A percentile compares a stretch with the other conserved stretches of the same genome.
These are phyloP conservation scores for Orchesella cincta DNA, from an alignment of 1,140 invertebrate genomes.

Conservation along the genomic window DNA sequence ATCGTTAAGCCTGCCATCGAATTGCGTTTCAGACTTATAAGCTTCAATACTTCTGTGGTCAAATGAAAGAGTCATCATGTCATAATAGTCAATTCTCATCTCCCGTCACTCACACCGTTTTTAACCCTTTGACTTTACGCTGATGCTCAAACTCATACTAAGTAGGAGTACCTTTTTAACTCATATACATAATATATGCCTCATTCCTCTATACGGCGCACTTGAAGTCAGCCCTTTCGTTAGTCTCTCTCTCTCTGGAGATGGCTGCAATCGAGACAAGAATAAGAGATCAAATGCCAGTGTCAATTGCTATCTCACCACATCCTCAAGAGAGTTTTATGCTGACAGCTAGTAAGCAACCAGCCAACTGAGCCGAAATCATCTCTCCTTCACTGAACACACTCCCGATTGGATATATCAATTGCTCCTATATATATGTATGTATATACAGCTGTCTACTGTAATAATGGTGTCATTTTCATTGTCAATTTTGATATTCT, in stretches of 20 bases:
- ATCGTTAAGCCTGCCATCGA: too few species aligned
- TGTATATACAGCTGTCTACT: too few species aligned
- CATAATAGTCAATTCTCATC: background rate
- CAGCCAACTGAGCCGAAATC: background rate
- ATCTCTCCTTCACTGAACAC: too few species aligned
- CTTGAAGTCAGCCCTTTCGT: too few species aligned
- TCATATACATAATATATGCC: too few species aligned
- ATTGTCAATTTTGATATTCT: too few species aligned
- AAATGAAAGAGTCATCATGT: background rate
- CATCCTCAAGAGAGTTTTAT: background rate
- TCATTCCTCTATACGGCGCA: too few species aligned
- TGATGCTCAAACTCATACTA: background rate
- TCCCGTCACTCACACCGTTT: background rate
- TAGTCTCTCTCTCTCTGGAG: background rate
- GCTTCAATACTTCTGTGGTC: slow-evolving; percentile 4
- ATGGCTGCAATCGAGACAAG: background rate
- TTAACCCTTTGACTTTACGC: slow-evolving; percentile 19
- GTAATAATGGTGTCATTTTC: too few species aligned
- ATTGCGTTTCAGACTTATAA: too few species aligned
- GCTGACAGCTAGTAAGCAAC: background rate
- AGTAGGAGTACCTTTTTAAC: too few species aligned
- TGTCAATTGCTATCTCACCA: slow-evolving; percentile 14
- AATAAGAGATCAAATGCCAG: slow-evolving; percentile 20
- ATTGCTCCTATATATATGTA: too few species aligned
- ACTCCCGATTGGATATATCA: too few species aligned